phyloP scores from a whole-genome alignment of 2,113 vertebrate genomes.

The Cercocebus atys region DNA sequence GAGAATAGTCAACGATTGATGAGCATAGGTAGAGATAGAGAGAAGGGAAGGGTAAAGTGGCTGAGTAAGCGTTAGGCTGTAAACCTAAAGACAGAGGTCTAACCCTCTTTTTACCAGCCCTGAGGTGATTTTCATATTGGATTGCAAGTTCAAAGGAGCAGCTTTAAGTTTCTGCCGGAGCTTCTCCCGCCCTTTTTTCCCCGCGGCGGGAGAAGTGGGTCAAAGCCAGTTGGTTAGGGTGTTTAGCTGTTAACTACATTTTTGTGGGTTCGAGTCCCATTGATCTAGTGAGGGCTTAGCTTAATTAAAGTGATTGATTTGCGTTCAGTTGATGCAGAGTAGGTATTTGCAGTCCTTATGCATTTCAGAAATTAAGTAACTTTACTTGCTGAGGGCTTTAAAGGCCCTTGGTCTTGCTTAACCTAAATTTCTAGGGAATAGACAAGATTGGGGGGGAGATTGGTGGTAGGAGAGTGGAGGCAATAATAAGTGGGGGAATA shows the following conservation, averaged over 20 bases:
- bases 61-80: no score
- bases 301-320: background rate
- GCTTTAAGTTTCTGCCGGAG: no score
- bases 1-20: no score
- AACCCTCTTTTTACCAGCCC: no score
- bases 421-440: background rate
- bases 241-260: background rate
- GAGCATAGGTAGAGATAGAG: no score
- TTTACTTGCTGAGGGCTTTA: background rate
- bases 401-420: background rate
- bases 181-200: no score
- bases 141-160: no score
- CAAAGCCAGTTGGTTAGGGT: background rate
- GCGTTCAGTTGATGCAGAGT: background rate
- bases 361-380: background rate
- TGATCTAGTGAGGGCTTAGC: background rate
- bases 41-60: no score
- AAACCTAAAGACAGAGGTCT: no score
- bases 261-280: background rate
- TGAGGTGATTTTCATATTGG: no score
- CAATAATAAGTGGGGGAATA: rapidly evolving
- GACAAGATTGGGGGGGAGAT: rapidly evolving
- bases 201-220: no score
- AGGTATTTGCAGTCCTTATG: background rate
- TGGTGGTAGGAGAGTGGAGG: rapidly evolving